Evolutionary conservation across 2,888 invertebrate species (phyloP).

Genomic region (Ophion costatus): DNA sequence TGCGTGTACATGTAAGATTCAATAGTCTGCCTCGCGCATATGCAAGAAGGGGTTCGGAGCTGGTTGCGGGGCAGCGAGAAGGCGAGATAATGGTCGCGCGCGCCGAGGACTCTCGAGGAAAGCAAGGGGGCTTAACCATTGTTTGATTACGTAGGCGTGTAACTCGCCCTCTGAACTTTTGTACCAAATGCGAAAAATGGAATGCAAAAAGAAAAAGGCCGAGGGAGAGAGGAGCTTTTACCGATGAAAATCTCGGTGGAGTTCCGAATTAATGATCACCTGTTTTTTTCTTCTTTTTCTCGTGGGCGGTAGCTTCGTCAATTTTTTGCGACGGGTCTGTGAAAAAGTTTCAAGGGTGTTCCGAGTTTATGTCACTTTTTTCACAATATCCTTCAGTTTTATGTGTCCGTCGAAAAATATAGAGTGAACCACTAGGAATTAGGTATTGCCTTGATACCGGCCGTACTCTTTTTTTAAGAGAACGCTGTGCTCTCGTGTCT

Average conservation of each 20-base stretch:
- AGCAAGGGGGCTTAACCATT: constrained; percentile 21
- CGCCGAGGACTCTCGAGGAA: constrained; percentile 6
- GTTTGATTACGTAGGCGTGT: constrained; percentile 42
- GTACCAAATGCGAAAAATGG: constrained; percentile 3
- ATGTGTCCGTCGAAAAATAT: not conserved
- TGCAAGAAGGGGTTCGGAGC: constrained; percentile 5
- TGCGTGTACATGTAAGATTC: constrained; percentile 17
- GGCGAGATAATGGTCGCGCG: constrained; percentile 26
- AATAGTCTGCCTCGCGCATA: constrained; percentile 27
- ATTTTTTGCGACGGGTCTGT: constrained; percentile 2
- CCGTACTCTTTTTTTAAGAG: no score
- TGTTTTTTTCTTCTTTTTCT: not conserved
- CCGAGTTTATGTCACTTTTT: not conserved
- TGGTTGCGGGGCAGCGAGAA: constrained; percentile 3
- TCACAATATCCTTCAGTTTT: not conserved
- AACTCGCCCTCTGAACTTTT: constrained; percentile 30
- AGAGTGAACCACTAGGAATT: no score
- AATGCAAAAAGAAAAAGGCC: constrained; percentile 7
- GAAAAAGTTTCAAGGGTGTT: constrained; percentile 8
- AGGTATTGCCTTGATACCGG: no score
- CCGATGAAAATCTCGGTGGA: constrained; percentile 15
- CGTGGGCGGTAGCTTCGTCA: constrained; percentile 6
- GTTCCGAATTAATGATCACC: constrained; percentile 17
- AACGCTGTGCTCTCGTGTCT: no score
- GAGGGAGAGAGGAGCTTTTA: constrained; percentile 5